These are phyloP conservation scores for Quadriops clusia DNA, from an alignment of 2,888 invertebrate genomes.

Conservation along the genomic window DNA sequence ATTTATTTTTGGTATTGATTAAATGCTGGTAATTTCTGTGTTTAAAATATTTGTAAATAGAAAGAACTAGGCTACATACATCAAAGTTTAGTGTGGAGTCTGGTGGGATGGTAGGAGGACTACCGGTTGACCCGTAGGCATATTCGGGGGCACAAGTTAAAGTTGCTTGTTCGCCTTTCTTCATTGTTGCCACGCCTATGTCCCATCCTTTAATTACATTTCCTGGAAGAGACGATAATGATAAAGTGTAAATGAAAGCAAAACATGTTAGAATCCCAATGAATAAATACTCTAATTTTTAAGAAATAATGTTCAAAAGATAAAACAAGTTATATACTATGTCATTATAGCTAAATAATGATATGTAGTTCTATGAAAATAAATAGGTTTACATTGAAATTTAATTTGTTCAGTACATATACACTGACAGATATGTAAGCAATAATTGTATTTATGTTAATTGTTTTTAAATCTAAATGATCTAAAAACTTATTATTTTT, in stretches of 20 bases:
- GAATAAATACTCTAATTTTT: background rate
- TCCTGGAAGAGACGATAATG: constrained; percentile 43
- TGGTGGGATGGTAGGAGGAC: constrained; percentile 80
- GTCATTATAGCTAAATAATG: background rate
- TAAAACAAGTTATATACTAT: background rate
- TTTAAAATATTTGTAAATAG: background rate
- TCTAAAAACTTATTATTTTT: too few relatives aligned
- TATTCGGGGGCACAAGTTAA: constrained; percentile 80
- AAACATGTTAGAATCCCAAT: background rate
- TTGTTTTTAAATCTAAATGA: too few relatives aligned
- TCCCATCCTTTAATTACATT: constrained; percentile 91
- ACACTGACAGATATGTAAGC: too few relatives aligned
- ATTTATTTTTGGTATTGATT: too few relatives aligned
- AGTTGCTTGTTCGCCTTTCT: constrained; percentile 71
- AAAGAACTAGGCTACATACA: constrained; percentile 38
- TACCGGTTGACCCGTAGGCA: constrained; percentile 78
- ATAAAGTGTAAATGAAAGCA: constrained; percentile 3
- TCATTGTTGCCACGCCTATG: constrained; percentile 88
- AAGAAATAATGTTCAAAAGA: background rate
- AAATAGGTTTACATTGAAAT: too few relatives aligned
- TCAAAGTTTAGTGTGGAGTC: constrained; percentile 81
- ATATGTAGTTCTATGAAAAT: background rate
- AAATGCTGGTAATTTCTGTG: too few relatives aligned
- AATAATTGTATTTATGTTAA: too few relatives aligned
- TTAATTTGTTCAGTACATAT: too few relatives aligned